Conservation (phyloP, 1,140 invertebrate species). For the Phocides pigmalion region DNA sequence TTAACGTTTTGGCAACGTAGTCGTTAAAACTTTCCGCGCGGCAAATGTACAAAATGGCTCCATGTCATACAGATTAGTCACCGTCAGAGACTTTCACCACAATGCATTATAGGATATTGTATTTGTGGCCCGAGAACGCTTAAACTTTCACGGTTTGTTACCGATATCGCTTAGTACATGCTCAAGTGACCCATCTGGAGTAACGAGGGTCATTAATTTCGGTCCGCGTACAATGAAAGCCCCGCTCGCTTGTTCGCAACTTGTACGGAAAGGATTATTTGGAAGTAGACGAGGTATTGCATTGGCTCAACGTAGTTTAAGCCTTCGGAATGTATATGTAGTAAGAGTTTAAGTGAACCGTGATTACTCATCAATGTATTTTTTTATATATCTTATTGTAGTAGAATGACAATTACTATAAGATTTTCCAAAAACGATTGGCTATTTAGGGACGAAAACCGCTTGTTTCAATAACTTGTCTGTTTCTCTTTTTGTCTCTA, state of each 20-base stretch:
- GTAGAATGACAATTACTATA: no score
- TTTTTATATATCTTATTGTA: no score
- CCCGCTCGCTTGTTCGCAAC: slow-evolving; percentile 4
- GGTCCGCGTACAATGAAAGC: neutral
- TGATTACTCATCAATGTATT: no score
- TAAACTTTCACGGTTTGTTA: slow-evolving; percentile 51
- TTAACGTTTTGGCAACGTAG: slow-evolving; percentile 34
- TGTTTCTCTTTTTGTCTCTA: no score
- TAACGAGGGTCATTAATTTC: slow-evolving; percentile 37
- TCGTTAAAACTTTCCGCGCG: slow-evolving; percentile 37
- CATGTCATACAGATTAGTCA: slow-evolving; percentile 59
- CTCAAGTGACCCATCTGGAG: slow-evolving; percentile 40
- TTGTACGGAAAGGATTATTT: slow-evolving; percentile 9
- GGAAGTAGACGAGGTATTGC: neutral
- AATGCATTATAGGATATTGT: slow-evolving; percentile 52
- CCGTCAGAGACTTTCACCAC: slow-evolving; percentile 69
- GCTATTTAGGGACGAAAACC: no score
- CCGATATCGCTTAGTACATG: slow-evolving; percentile 42
- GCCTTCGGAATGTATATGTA: neutral
- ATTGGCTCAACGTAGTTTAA: slow-evolving; percentile 4
- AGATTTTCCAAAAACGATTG: no score
- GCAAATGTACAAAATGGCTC: slow-evolving; percentile 43
- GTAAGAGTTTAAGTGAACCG: no score
- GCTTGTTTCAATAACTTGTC: no score
- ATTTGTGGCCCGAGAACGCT: slow-evolving; percentile 43